Percentiles rank a stretch among this genome's conserved stretches.
Conservation (phyloP, 2,113 vertebrate species). For the Ochotona princeps region DNA sequence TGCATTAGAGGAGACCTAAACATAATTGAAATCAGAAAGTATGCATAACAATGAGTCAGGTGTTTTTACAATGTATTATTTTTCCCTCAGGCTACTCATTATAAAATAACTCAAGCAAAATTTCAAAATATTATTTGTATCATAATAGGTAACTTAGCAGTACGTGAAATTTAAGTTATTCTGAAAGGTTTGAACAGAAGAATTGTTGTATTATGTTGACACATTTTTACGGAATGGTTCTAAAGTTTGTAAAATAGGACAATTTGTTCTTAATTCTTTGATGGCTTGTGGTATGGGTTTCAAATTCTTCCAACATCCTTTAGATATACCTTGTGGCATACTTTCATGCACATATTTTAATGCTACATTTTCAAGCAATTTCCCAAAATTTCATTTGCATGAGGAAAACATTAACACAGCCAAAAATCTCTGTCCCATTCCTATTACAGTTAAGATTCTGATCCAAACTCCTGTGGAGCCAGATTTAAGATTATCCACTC, state of each 20-base stretch:
- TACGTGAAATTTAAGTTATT: slow-evolving; percentile 59
- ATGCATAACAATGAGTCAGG: neutral
- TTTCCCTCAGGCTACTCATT: slow-evolving; percentile 42
- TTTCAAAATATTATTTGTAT: slow-evolving; percentile 58
- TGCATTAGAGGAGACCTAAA: slow-evolving; percentile 27
- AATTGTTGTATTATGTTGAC: neutral
- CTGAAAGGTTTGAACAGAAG: slow-evolving; percentile 1
- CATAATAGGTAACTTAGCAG: neutral
- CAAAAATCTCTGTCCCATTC: slow-evolving; percentile 64
- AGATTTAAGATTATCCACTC: slow-evolving; percentile 43
- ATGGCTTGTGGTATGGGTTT: slow-evolving; percentile 8
- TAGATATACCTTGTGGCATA: neutral
- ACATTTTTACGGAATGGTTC: slow-evolving; percentile 33
- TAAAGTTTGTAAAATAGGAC: slow-evolving; percentile 42
- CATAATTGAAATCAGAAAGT: slow-evolving; percentile 52
- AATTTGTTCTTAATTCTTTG: slow-evolving; percentile 42
- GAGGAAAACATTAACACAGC: slow-evolving; percentile 57
- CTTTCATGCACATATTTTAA: slow-evolving; percentile 46
- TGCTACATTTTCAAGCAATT: slow-evolving; percentile 71
- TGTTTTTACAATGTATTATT: slow-evolving; percentile 40
- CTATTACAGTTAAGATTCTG: neutral
- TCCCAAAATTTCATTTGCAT: slow-evolving; percentile 65
- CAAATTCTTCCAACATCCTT: neutral
- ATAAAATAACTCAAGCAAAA: neutral
- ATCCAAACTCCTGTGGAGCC: slow-evolving; percentile 16